Base-by-base conservation (phyloP, 1,140 invertebrate species). In the Hyposmocoma kahamanoa region DNA sequence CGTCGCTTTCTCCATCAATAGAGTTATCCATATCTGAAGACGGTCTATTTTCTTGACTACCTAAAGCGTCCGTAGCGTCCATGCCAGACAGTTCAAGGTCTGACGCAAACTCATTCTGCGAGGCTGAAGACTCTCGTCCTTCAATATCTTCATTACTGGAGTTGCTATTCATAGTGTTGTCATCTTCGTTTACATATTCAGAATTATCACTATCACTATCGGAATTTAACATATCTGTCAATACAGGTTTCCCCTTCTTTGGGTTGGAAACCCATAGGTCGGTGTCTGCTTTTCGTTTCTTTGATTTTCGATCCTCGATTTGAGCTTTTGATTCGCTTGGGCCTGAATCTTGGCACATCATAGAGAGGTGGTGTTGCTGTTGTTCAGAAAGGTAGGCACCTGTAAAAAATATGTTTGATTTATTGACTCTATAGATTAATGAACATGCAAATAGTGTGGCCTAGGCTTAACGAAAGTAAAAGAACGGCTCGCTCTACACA, bases 121-220 rank as follows among this genome's bases (percentile, higher is more conserved):
- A 91, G 2, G 89, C 34, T 76, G 90, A 55, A 62, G 90, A 71
- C 79, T 84, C 30, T 53, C 22, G 86, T 60, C 56, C 87, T 68
- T 71, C 85, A 38, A 74, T 70, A 24, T 82, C 80, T 5, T 90
- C 89, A 34, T 87, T 36, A 15, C 32, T 36, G 0, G 83, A 85
- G 42, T 85, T 85, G 53, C 83, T 86, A 47, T 87, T 86, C 62
- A 60, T 86, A 30, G 66, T 85, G 53, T 64, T 89, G 61, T 62
- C 88, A 56, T 62, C 84, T 48, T 89, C 69, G 67, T 88, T 50
- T 70, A 89, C 56, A 83, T 90, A 64, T 81, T 92, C 55, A 71
- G 76, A 56, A 85, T 91, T 55, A 77, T 92, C 42, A 87, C 91
- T 80, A 5, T 90, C 90, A 53, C 91, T 92, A 1, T 91, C 92